A percentile compares a stretch with the other conserved stretches of the same genome.
Evolutionary conservation across 2,113 vertebrate genomes (phyloP).

Genomic region (Chrysochloris asiatica): DNA sequence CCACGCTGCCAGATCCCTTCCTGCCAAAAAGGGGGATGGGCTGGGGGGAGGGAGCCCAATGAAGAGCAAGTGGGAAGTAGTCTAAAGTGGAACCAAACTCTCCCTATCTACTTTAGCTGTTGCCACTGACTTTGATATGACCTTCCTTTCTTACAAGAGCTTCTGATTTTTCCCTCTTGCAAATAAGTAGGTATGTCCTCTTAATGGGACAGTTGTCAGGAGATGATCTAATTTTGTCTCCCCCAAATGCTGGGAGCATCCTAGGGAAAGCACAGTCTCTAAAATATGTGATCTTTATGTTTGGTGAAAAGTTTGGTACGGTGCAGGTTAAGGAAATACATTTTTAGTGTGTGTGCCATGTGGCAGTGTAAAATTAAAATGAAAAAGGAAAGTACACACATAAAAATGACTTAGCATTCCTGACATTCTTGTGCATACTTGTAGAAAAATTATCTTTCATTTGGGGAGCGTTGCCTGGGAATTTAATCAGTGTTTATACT

Average conservation of each 20-base stretch:
- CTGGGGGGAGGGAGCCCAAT: not conserved
- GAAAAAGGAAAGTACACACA: conserved; percentile 67
- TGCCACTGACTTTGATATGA: conserved; percentile 62
- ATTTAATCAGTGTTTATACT: conserved; percentile 74
- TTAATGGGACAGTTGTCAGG: conserved; percentile 1
- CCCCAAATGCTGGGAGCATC: conserved; percentile 27
- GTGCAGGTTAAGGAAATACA: conserved; percentile 61
- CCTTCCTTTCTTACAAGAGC: conserved; percentile 52
- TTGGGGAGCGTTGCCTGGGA: conserved; percentile 60
- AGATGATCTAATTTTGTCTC: conserved; percentile 48
- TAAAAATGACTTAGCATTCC: conserved; percentile 77
- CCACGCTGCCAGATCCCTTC: conserved; percentile 38
- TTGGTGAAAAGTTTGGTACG: conserved; percentile 67
- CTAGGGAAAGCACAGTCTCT: conserved; percentile 58
- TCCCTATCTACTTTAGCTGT: not conserved
- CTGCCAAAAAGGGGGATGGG: not conserved
- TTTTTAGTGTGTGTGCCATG: conserved; percentile 71
- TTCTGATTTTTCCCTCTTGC: conserved; percentile 23
- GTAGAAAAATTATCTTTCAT: conserved; percentile 74
- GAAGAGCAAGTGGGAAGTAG: conserved; percentile 5
- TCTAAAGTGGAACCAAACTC: not conserved
- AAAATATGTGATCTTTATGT: conserved; percentile 22
- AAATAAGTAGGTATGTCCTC: not conserved
- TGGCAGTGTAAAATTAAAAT: conserved; percentile 73
- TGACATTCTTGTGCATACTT: conserved; percentile 70